Evolutionary conservation across 2,888 invertebrate species (phyloP).

Genomic region (Cartodere bifasciata): DNA sequence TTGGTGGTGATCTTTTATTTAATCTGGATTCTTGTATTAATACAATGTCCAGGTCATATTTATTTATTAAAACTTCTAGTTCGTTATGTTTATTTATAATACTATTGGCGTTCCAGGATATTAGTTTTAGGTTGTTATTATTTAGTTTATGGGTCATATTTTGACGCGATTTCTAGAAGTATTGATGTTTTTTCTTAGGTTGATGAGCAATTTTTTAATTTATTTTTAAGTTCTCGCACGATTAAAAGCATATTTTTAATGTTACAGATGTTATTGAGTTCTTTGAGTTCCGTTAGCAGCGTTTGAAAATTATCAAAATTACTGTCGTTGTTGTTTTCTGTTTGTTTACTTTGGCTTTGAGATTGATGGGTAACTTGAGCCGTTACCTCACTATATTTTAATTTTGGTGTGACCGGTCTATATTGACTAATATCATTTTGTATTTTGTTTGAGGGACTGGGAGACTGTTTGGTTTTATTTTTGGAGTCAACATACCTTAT

Average conservation of each 20-base stretch:
- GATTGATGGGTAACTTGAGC: too few species aligned
- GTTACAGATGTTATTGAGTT: too few species aligned
- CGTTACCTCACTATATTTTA: too few species aligned
- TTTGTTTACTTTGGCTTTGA: too few species aligned
- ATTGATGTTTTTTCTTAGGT: neutral
- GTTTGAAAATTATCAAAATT: too few species aligned
- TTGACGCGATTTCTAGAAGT: neutral
- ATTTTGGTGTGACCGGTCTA: too few species aligned
- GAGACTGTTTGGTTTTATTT: neutral
- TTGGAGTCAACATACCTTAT: constrained; percentile 1
- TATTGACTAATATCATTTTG: too few species aligned
- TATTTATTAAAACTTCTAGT: neutral
- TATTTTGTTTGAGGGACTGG: neutral
- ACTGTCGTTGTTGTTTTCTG: too few species aligned
- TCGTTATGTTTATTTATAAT: constrained; percentile 1
- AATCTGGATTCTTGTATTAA: neutral
- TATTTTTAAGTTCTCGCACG: too few species aligned
- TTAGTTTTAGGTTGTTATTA: neutral
- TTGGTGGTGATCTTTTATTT: too few species aligned
- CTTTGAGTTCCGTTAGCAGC: too few species aligned
- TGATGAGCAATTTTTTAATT: constrained; percentile 2
- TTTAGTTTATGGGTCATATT: neutral
- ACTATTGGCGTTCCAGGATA: constrained; percentile 4
- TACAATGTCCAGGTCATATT: constrained; percentile 3
- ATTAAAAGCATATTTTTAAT: too few species aligned